Percentiles rank a stretch among this genome's conserved stretches.
These are phyloP conservation scores for Macquaria ambigua DNA, from an alignment of 2,113 vertebrate genomes.

Conservation along the genomic window DNA sequence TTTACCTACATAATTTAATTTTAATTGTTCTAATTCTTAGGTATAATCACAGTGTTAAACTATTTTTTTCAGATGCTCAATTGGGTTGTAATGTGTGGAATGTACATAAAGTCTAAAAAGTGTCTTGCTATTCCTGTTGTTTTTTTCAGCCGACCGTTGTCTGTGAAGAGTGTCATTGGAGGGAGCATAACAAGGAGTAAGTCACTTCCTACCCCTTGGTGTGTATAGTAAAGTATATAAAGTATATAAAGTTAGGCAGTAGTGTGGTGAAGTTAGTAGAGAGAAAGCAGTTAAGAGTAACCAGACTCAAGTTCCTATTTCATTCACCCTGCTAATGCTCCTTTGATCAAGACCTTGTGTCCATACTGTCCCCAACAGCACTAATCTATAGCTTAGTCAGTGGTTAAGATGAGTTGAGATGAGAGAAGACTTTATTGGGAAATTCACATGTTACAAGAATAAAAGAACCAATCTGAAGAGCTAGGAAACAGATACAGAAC, in stretches of 20 bases:
- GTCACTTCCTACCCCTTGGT: background rate
- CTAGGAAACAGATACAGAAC: background rate
- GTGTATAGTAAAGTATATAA: no score
- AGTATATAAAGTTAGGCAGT: background rate
- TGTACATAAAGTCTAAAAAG: slow-evolving; percentile 4
- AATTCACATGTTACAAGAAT: background rate
- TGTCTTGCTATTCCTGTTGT: background rate
- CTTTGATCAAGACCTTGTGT: no score
- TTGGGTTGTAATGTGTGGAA: background rate
- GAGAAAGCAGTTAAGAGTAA: background rate
- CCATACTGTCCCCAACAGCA: background rate
- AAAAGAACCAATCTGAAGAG: background rate
- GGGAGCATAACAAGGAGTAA: slow-evolving; percentile 93
- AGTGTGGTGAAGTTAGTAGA: background rate
- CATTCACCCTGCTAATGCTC: background rate
- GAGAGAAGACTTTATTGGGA: background rate
- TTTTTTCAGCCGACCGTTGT: slow-evolving; percentile 89
- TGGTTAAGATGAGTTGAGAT: background rate
- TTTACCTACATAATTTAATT: background rate
- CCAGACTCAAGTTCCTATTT: background rate
- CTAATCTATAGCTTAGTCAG: background rate
- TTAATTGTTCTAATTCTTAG: background rate
- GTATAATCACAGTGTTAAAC: background rate
- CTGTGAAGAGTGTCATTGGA: slow-evolving; percentile 94
- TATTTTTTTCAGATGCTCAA: background rate